Evolutionary conservation across 2,888 invertebrate genomes (phyloP).

Genomic region (Erynnis tages): DNA sequence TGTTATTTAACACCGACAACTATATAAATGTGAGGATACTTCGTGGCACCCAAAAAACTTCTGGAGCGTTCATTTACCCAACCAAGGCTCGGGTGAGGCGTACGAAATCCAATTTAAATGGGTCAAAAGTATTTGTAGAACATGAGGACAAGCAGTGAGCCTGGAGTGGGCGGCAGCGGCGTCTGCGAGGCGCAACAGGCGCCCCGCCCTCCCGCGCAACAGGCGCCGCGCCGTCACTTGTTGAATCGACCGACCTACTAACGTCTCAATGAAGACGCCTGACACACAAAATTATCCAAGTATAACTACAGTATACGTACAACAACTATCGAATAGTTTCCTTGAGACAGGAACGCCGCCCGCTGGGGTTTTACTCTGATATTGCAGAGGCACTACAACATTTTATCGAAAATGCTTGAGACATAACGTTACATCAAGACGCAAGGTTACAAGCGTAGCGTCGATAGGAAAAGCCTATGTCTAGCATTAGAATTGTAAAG

Average conservation of each 20-base stretch:
- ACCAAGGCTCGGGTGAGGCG: not conserved
- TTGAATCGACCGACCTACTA: constrained; percentile 82
- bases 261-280: constrained; percentile 64
- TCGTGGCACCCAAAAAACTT: too few species aligned
- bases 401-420: too few species aligned
- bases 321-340: constrained; percentile 25
- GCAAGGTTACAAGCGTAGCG: too few species aligned
- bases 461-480: too few species aligned
- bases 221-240: constrained; percentile 74
- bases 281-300: constrained; percentile 45
- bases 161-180: constrained; percentile 64
- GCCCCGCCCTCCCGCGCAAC: constrained; percentile 65
- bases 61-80: not conserved
- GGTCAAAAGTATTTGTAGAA: constrained; percentile 65
- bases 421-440: too few species aligned
- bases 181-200: constrained; percentile 77
- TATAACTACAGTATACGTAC: constrained; percentile 29
- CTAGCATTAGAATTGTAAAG: too few species aligned
- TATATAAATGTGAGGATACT: too few species aligned
- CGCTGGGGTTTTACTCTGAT: too few species aligned
- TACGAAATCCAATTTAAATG: constrained; percentile 43
- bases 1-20: too few species aligned
- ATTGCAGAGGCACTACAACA: too few species aligned
- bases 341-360: too few species aligned
- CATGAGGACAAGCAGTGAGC: constrained; percentile 51